phyloP scores from a whole-genome alignment of 2,797 vertebrate genomes.

The Spheniscus humboldti region DNA sequence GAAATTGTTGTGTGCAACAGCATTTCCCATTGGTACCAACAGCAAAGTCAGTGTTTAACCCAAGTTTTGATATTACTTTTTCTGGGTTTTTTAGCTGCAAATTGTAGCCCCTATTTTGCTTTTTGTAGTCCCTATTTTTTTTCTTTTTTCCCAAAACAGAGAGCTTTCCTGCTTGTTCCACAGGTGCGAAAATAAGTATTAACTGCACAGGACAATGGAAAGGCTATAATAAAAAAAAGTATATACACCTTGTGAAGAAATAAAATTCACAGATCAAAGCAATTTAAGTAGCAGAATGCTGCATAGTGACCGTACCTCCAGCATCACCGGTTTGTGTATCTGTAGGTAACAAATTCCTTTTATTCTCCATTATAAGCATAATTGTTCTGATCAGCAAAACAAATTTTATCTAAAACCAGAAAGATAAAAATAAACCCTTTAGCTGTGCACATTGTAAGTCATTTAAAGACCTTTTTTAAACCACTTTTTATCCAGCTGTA shows the following conservation, averaged over 20 bases:
- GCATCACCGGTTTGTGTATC: neutral
- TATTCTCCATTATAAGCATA: neutral
- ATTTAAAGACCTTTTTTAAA: neutral
- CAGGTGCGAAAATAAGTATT: neutral
- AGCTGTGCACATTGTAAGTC: neutral
- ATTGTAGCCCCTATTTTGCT: neutral
- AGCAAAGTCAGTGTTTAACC: neutral
- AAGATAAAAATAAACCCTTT: neutral
- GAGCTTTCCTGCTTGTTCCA: neutral
- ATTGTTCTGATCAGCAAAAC: neutral
- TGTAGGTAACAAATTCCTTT: neutral
- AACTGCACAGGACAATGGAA: neutral
- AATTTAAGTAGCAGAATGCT: neutral
- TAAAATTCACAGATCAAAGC: conserved; percentile 1
- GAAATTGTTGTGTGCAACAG: neutral
- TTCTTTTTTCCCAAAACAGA: neutral
- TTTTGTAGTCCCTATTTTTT: neutral
- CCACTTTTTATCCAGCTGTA: neutral
- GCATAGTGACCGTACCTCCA: neutral
- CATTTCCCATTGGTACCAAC: neutral
- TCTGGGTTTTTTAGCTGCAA: neutral
- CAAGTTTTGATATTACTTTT: neutral
- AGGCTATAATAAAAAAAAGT: neutral
- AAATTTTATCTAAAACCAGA: neutral
- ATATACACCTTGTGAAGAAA: neutral